Evolutionary conservation across 2,113 vertebrate species (phyloP).

Genomic region (Corvus cornix): DNA sequence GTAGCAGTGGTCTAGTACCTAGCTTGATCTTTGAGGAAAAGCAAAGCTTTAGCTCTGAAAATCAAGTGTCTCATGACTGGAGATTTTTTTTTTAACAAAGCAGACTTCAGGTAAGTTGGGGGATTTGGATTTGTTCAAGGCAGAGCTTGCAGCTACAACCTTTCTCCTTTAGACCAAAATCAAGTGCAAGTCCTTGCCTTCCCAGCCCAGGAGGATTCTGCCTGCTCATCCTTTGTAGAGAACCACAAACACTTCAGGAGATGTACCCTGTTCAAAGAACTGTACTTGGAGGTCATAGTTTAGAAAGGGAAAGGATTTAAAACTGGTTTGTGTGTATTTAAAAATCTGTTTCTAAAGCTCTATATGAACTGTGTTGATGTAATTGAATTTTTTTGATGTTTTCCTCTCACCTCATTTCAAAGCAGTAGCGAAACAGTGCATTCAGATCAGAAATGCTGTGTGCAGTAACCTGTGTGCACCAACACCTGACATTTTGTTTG

Average conservation of each 20-base stretch:
- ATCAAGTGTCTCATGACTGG: background rate
- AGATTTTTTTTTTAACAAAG: background rate
- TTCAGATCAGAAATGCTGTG: background rate
- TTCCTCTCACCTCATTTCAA: background rate
- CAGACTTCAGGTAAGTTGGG: background rate
- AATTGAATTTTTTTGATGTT: background rate
- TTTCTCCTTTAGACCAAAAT: background rate
- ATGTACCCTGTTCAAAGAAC: background rate
- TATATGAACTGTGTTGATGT: background rate
- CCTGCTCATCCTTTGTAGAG: background rate
- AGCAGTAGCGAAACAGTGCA: accelerated
- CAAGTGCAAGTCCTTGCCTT: background rate
- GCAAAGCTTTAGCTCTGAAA: background rate
- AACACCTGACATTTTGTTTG: background rate
- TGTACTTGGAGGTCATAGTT: background rate
- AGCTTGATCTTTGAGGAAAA: background rate
- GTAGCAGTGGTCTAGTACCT: background rate
- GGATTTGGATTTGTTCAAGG: background rate
- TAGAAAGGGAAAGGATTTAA: background rate
- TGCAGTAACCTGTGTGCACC: background rate
- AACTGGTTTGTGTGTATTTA: background rate
- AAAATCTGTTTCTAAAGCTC: background rate
- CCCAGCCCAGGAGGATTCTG: background rate
- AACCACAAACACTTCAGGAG: background rate
- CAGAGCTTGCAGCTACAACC: background rate